A percentile compares a stretch with the other conserved stretches of the same genome.
These are phyloP conservation scores for Salvator merianae DNA, from an alignment of 2,113 vertebrate species.

Conservation along the genomic window DNA sequence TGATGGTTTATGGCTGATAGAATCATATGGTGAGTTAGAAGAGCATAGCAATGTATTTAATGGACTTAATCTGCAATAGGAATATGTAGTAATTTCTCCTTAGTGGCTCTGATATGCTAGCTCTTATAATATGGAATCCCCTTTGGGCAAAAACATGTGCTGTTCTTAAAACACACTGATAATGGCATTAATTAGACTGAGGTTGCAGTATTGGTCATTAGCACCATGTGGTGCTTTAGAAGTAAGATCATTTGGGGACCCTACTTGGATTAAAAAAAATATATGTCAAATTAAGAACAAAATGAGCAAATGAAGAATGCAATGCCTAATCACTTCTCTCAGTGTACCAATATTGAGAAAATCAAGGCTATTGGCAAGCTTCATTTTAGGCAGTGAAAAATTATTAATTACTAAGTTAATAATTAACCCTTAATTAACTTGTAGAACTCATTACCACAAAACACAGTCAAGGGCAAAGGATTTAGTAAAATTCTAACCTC, in stretches of 20 bases:
- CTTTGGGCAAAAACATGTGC: not conserved
- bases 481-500: not conserved
- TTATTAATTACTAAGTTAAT: constrained; percentile 12
- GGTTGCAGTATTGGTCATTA: not conserved
- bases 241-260: not conserved
- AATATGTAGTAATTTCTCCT: not conserved
- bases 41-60: not conserved
- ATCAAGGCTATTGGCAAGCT: not conserved
- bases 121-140: not conserved
- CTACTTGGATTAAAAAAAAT: not conserved
- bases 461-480: not conserved
- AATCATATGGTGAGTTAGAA: not conserved
- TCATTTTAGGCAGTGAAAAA: constrained; percentile 3
- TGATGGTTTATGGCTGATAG: not conserved
- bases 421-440: constrained; percentile 11
- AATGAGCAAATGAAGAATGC: not conserved
- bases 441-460: not conserved
- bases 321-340: fast-evolving
- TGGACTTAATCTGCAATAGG: not conserved
- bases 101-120: not conserved
- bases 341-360: not conserved
- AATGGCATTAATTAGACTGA: not conserved
- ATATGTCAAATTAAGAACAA: not conserved
- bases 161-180: not conserved
- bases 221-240: constrained; percentile 3